Conservation (phyloP, 2,888 invertebrate genomes). For the Panopea generosa region DNA sequence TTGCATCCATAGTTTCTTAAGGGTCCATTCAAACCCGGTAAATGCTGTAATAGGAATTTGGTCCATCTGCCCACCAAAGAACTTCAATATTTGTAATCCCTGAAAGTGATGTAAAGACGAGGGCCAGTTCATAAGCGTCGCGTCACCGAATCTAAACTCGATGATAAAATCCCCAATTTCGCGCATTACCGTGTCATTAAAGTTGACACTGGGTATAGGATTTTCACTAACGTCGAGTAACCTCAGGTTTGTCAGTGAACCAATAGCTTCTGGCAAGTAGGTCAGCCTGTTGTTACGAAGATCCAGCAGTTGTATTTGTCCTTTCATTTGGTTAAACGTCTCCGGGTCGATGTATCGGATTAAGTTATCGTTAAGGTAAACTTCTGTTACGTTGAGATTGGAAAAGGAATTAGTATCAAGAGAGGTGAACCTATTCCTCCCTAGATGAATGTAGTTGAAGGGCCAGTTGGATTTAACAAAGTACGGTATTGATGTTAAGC, state of each 20-base stretch:
- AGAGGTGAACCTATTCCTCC: constrained; percentile 25
- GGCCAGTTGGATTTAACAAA: constrained; percentile 26
- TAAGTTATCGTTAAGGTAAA: constrained; percentile 48
- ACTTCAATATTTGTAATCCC: constrained; percentile 40
- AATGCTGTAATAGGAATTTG: constrained; percentile 57
- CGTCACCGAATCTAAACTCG: constrained; percentile 61
- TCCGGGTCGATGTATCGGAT: constrained; percentile 38
- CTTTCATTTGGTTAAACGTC: constrained; percentile 44
- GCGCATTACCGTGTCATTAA: constrained; percentile 46
- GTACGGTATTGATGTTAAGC: background rate
- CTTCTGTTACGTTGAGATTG: constrained; percentile 43
- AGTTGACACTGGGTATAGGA: constrained; percentile 26
- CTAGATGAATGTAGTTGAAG: constrained; percentile 34
- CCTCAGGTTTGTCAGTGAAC: constrained; percentile 32
- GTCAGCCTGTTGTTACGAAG: constrained; percentile 45
- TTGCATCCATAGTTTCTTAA: constrained; percentile 52
- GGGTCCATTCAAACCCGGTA: constrained; percentile 60
- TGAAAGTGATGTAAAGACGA: constrained; percentile 53
- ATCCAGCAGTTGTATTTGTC: constrained; percentile 39
- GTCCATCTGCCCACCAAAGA: constrained; percentile 53
- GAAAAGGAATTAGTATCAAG: constrained; percentile 37
- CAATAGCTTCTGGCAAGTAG: constrained; percentile 30
- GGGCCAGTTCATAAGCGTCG: constrained; percentile 53
- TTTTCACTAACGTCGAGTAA: constrained; percentile 53
- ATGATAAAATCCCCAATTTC: constrained; percentile 55